Conservation (phyloP, 2,888 invertebrate genomes). For the Sinodicranocentrus sp. region DNA sequence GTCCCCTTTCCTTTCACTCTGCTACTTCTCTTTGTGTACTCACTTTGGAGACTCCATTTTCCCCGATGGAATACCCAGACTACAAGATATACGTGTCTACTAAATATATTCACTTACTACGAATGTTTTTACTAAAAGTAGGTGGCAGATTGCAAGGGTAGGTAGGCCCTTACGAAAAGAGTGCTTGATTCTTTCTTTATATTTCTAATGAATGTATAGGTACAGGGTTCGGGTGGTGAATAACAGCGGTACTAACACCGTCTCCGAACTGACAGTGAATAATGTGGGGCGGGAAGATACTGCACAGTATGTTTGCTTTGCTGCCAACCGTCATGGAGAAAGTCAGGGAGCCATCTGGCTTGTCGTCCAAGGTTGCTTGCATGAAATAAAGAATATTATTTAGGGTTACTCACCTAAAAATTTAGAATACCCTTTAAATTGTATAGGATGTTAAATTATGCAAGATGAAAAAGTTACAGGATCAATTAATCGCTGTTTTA, state of each 20-base stretch:
- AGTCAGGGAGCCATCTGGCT: slow-evolving; percentile 78
- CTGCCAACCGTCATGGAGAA: slow-evolving; percentile 79
- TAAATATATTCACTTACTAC: too few species aligned
- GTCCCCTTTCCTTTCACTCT: slow-evolving; percentile 38
- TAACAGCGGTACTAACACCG: slow-evolving; percentile 64
- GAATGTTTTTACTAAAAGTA: too few species aligned
- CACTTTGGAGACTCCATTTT: too few species aligned
- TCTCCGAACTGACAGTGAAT: slow-evolving; percentile 77
- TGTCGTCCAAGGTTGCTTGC: slow-evolving; percentile 78
- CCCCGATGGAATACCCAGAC: too few species aligned
- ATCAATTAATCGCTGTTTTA: slow-evolving; percentile 3
- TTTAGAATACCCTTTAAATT: background rate
- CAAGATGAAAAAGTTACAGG: background rate
- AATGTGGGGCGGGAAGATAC: slow-evolving; percentile 78
- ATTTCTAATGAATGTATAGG: slow-evolving; percentile 54
- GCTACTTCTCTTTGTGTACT: background rate
- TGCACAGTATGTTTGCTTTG: slow-evolving; percentile 79
- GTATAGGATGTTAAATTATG: too few species aligned
- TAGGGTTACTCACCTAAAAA: background rate
- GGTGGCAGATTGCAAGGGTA: too few species aligned
- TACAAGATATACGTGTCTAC: too few species aligned
- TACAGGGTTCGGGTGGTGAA: slow-evolving; percentile 74
- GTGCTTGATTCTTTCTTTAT: too few species aligned
- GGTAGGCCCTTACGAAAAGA: too few species aligned
- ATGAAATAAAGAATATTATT: too few species aligned